Evolutionary conservation across 2,113 vertebrate genomes (phyloP).

Genomic region (Sakesphorus luctuosus): DNA sequence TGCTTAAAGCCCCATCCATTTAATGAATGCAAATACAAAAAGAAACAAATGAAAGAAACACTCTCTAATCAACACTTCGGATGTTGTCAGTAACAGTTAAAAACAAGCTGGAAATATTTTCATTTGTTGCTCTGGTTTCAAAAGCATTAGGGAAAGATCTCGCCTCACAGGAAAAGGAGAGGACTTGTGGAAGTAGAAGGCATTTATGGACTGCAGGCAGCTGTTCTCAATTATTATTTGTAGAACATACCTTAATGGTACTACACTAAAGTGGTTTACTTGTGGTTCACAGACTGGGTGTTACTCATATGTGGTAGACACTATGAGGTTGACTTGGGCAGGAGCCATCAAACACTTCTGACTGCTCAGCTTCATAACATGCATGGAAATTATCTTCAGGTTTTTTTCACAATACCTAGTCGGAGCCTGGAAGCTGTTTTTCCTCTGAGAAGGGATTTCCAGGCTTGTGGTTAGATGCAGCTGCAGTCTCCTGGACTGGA

Average conservation of each 20-base stretch:
- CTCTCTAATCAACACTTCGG: background rate
- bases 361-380: background rate
- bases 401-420: background rate
- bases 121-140: conserved; percentile 1
- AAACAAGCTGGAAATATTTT: conserved; percentile 9
- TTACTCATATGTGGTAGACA: background rate
- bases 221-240: background rate
- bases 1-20: background rate
- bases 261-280: background rate
- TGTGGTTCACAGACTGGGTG: background rate
- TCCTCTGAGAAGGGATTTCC: conserved; percentile 3
- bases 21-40: background rate
- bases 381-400: background rate
- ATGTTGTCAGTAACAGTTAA: background rate
- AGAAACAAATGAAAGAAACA: background rate
- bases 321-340: background rate
- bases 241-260: conserved; percentile 7
- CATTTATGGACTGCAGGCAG: background rate
- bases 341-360: background rate
- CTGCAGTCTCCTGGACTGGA: background rate
- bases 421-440: background rate
- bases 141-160: background rate
- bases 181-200: background rate
- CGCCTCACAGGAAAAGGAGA: background rate
- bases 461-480: background rate